phyloP scores from a whole-genome alignment of 1,140 invertebrate genomes.

The Zaprionus ornatus region DNA sequence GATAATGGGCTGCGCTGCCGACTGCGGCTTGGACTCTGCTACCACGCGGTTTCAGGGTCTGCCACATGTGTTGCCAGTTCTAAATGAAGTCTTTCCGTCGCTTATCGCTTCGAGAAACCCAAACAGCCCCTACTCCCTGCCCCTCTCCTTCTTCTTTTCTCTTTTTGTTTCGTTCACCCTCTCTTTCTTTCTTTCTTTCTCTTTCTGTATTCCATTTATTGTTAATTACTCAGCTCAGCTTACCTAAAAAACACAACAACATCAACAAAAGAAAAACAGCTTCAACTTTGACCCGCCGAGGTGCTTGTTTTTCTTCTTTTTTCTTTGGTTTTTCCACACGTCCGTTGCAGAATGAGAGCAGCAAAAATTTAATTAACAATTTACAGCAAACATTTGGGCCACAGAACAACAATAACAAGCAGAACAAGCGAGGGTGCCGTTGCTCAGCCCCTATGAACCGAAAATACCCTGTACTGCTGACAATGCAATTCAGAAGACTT shows the following conservation, averaged over 20 bases:
- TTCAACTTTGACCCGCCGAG: conserved; percentile 39
- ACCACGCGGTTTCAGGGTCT: conserved; percentile 20
- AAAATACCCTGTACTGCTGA: too few species aligned
- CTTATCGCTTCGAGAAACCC: conserved; percentile 27
- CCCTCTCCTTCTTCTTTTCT: neutral
- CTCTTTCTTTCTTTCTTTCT: neutral
- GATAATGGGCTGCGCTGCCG: conserved; percentile 25
- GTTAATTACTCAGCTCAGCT: conserved; percentile 52
- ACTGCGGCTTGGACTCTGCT: conserved; percentile 4
- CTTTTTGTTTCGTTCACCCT: neutral
- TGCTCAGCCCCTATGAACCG: too few species aligned
- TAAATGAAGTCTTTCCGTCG: neutral
- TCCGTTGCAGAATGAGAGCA: conserved; percentile 51
- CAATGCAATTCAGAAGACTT: too few species aligned
- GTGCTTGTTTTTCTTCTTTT: conserved; percentile 1
- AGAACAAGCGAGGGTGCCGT: too few species aligned
- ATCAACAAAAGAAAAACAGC: conserved; percentile 7
- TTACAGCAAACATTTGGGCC: conserved; percentile 60
- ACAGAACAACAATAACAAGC: conserved; percentile 30
- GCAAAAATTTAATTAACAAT: conserved; percentile 75
- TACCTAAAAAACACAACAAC: conserved; percentile 23
- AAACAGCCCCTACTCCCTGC: neutral
- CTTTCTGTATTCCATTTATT: conserved; percentile 32
- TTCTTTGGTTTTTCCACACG: conserved; percentile 44
- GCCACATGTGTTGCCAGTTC: conserved; percentile 35